A percentile compares a stretch with the other conserved stretches of the same genome.
These are phyloP conservation scores for Threskiornis aethiopicus DNA, from an alignment of 2,797 vertebrate genomes.

Conservation along the genomic window DNA sequence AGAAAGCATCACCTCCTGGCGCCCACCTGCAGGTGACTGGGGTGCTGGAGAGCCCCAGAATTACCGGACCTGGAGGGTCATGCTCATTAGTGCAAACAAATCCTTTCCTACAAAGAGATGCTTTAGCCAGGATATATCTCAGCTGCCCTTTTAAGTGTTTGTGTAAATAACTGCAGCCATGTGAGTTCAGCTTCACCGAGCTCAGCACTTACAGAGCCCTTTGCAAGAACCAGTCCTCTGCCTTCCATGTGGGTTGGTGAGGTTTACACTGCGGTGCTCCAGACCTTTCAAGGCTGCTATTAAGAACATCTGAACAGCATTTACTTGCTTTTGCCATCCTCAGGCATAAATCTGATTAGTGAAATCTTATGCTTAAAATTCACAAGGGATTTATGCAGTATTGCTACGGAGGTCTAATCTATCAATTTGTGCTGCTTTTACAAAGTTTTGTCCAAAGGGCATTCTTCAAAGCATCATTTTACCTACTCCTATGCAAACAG, in stretches of 20 bases:
- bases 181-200: not conserved
- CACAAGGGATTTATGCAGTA: not conserved
- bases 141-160: not conserved
- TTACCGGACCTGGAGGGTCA: not conserved
- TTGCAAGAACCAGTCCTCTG: not conserved
- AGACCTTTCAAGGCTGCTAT: not conserved
- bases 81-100: not conserved
- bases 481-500: not conserved
- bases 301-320: not conserved
- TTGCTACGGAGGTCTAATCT: not conserved
- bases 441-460: not conserved
- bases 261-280: not conserved
- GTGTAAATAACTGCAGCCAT: not conserved
- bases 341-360: not conserved
- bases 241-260: not conserved
- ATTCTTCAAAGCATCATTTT: rapidly evolving
- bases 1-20: not conserved
- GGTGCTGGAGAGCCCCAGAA: not conserved
- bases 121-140: not conserved
- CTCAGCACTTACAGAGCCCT: not conserved
- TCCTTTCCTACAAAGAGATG: not conserved
- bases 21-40: not conserved
- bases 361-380: not conserved
- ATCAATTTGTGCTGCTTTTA: not conserved
- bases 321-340: not conserved